Conservation (phyloP, 2,888 invertebrate genomes). For the Colostygia pectinataria region DNA sequence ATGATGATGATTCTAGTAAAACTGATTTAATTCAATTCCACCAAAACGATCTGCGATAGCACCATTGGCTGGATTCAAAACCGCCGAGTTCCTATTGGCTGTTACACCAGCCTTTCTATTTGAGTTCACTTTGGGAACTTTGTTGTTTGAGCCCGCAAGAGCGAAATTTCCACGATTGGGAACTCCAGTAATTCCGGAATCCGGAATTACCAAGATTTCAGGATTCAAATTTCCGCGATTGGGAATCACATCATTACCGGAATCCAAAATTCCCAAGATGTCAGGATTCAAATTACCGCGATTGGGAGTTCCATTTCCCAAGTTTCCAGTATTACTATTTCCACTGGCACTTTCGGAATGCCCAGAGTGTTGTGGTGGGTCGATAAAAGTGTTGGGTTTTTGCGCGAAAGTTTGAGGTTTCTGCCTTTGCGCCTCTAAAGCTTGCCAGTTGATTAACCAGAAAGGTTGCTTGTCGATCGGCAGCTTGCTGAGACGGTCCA, state of each 20-base stretch:
- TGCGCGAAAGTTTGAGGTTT: conserved; percentile 67
- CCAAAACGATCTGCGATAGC: conserved; percentile 3
- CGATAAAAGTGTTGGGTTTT: conserved; percentile 55
- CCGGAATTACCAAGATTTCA: conserved; percentile 9
- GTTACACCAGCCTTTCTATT: neutral
- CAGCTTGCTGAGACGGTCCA: conserved; percentile 85
- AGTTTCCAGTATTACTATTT: neutral
- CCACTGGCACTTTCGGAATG: neutral
- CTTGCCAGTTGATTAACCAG: conserved; percentile 88
- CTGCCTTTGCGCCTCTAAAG: conserved; percentile 82
- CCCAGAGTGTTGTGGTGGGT: conserved; percentile 25
- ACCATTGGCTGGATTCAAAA: neutral
- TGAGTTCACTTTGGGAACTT: neutral
- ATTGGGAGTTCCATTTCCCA: neutral
- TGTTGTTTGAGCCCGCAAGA: neutral
- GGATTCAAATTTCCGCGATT: no score
- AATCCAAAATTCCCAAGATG: neutral
- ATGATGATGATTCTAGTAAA: conserved; percentile 2
- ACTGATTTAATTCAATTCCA: conserved; percentile 16
- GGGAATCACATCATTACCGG: neutral
- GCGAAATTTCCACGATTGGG: conserved; percentile 5
- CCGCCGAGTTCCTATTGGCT: conserved; percentile 11
- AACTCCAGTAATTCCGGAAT: conserved; percentile 8
- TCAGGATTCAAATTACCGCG: no score
- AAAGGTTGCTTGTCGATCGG: conserved; percentile 87